Base-by-base conservation (phyloP, 2,113 vertebrate genomes). In the Ptychochromis oligacanthus region DNA sequence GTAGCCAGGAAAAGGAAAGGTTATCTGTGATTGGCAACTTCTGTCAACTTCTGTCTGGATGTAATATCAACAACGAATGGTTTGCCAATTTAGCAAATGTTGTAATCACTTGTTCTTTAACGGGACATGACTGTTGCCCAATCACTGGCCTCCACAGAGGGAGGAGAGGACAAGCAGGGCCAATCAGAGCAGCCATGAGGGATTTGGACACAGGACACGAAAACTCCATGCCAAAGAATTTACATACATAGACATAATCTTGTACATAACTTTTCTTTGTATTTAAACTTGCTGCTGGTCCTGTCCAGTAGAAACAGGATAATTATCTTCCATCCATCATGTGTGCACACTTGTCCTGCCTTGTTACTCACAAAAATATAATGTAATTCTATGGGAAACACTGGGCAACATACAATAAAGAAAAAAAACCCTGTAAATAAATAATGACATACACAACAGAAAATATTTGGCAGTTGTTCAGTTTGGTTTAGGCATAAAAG, bases 21-120 rank as follows among this genome's bases (percentile, higher is more conserved):
- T 61, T 56, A 83, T 83, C 90, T 62, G 84, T 90, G 84, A 93
- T 90, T 81, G 88, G 86, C 92, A 92, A 92, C 82, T 58, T 86
- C 58, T 64, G 28, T 85, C 64, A 62, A 56, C 17, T 36, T 83
- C 43, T n/a, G 62, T 28, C 24, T 43, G 8, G 11, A 14, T 43
- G 18, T 20, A 17, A 58, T 49, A 2, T 75, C 56, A 1, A 52
- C 20, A 36, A 58, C 79, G 17, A 75, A 9, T 58, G 14, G 62
- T 67, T 59, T 28, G 10, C 34, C 67, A 72, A 70, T n/a, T 38
- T 7, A 46, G 1, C 1, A 9, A 58, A 74, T 58, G 20, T 46
- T 84, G 10, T 2, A 4, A 81, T 61, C 8, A 75, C 11, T 22
- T 57, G 28, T 65, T 79, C 7, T 31, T 78, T 40, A 43, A 57